Evolutionary conservation across 2,113 vertebrate genomes (phyloP).

Genomic region (Myiagra hebetior): DNA sequence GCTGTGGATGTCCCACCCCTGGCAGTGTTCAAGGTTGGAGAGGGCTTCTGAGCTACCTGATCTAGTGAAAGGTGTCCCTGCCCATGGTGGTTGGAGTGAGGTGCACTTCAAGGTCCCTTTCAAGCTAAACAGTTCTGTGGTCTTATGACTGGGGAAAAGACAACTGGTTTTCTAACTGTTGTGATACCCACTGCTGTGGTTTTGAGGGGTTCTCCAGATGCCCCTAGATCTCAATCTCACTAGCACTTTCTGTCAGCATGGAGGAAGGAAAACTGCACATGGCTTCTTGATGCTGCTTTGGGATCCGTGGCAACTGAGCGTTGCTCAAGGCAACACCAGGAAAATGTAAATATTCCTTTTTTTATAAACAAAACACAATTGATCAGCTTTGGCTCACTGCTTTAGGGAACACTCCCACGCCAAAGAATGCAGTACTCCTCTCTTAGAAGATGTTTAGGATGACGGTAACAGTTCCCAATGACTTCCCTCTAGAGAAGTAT

Average conservation of each 20-base stretch:
- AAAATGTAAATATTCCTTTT: not conserved
- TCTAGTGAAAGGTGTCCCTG: not conserved
- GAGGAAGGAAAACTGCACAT: not conserved
- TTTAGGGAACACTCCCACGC: not conserved
- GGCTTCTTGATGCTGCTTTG: no score
- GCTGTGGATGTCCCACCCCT: not conserved
- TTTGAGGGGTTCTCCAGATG: not conserved
- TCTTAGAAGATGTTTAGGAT: not conserved
- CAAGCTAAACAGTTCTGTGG: not conserved
- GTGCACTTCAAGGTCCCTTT: not conserved
- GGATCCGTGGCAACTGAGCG: rapidly evolving
- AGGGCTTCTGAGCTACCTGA: not conserved
- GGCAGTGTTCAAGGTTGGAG: not conserved
- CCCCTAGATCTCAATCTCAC: not conserved
- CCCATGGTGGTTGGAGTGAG: no score
- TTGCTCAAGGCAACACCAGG: rapidly evolving
- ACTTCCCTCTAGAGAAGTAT: not conserved
- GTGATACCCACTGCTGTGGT: no score
- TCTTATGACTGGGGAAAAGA: not conserved
- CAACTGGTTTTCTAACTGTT: rapidly evolving
- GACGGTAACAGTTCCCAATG: rapidly evolving
- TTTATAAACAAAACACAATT: not conserved
- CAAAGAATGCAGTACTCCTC: not conserved
- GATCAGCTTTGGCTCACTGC: not conserved
- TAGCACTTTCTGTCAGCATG: not conserved